These are phyloP conservation scores for Etheostoma perlongum DNA, from an alignment of 2,797 vertebrate species.

Conservation along the genomic window DNA sequence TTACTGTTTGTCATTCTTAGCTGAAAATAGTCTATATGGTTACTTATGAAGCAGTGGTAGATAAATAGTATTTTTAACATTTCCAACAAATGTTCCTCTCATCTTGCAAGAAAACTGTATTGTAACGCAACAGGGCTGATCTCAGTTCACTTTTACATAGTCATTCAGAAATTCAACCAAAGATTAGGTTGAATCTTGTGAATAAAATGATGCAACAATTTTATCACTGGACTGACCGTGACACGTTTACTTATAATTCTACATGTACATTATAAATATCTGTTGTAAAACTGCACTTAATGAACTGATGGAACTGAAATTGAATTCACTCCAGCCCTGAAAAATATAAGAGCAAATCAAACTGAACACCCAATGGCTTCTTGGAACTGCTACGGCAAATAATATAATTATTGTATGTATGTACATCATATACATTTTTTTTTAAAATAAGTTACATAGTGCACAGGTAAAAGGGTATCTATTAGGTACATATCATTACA, in stretches of 20 bases:
- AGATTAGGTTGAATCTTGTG: conserved; percentile 18
- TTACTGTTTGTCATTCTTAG: conserved; percentile 28
- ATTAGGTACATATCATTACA: conserved; percentile 75
- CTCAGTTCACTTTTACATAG: conserved; percentile 42
- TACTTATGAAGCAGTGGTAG: conserved; percentile 68
- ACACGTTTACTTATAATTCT: conserved; percentile 40
- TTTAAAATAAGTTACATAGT: conserved; percentile 92
- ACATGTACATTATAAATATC: conserved; percentile 52
- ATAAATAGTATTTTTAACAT: conserved; percentile 46
- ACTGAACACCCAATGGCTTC: conserved; percentile 73
- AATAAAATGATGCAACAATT: conserved; percentile 27
- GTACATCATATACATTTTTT: conserved; percentile 87
- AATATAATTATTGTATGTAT: conserved; percentile 76
- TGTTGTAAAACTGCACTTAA: conserved; percentile 75
- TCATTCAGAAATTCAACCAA: conserved; percentile 42
- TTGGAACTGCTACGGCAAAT: conserved; percentile 79
- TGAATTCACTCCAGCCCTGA: conserved; percentile 48
- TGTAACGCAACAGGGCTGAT: conserved; percentile 32
- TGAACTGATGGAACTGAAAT: conserved; percentile 63
- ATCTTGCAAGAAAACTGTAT: conserved; percentile 38
- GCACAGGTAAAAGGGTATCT: conserved; percentile 85
- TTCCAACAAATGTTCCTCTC: conserved; percentile 29
- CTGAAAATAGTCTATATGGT: conserved; percentile 60
- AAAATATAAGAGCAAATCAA: conserved; percentile 58
- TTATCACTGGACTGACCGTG: conserved; percentile 44